These are phyloP conservation scores for Hippoglossus hippoglossus DNA, from an alignment of 2,797 vertebrate species.

Conservation along the genomic window DNA sequence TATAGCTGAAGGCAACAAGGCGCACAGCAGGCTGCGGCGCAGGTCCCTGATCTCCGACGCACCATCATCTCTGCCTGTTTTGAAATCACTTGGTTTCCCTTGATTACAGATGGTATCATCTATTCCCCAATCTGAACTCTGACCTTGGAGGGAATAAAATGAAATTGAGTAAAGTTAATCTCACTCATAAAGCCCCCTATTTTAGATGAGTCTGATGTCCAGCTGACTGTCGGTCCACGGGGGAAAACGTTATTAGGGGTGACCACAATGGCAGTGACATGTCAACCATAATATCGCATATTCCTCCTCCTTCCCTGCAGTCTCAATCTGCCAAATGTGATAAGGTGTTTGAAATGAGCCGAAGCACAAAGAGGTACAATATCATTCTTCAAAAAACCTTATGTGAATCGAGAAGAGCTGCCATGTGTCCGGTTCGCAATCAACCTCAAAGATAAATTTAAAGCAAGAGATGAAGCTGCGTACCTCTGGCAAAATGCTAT, in stretches of 20 bases:
- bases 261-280: constrained; percentile 33
- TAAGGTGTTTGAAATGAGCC: constrained; percentile 35
- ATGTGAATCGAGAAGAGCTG: constrained; percentile 26
- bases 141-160: constrained; percentile 59
- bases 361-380: constrained; percentile 15
- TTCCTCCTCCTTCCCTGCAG: constrained; percentile 4
- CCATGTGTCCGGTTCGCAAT: constrained; percentile 19
- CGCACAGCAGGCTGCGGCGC: constrained; percentile 24
- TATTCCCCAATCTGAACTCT: constrained; percentile 65
- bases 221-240: constrained; percentile 26
- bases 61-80: constrained; percentile 41
- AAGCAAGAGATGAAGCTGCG: constrained; percentile 41
- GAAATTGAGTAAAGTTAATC: constrained; percentile 63
- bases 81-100: constrained; percentile 54
- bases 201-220: constrained; percentile 45
- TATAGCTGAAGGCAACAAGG: constrained; percentile 31
- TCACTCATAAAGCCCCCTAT: constrained; percentile 19
- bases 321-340: constrained; percentile 43
- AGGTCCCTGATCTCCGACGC: constrained; percentile 34
- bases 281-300: constrained; percentile 41
- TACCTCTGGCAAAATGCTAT: constrained; percentile 27
- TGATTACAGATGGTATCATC: constrained; percentile 68
- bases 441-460: constrained; percentile 42
- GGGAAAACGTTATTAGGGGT: constrained; percentile 34
- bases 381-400: constrained; percentile 21